Evolutionary conservation across 2,888 invertebrate species (phyloP).

Genomic region (Volucella inanis): DNA sequence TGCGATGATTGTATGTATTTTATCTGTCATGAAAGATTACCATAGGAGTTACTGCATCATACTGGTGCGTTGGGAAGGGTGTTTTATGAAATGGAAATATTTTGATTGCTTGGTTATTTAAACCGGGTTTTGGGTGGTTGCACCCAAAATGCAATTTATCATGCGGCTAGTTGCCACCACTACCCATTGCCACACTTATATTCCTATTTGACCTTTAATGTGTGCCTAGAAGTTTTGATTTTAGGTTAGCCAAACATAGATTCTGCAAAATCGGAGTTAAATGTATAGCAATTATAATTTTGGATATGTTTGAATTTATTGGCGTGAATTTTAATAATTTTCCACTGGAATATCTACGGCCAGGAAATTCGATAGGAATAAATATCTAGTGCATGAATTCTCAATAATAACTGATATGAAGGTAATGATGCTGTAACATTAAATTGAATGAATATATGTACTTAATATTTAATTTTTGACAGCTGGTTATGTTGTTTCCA

Average conservation of each 20-base stretch:
- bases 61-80: not conserved
- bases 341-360: no score
- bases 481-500: no score
- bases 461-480: no score
- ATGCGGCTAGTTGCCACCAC: conserved; percentile 32
- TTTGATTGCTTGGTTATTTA: conserved; percentile 46
- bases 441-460: no score
- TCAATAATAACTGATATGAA: no score
- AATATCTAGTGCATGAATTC: no score
- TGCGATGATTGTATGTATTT: conserved; percentile 43
- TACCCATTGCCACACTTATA: conserved; percentile 11
- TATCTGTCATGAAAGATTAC: conserved; percentile 44
- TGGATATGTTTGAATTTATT: conserved; percentile 1
- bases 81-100: not conserved
- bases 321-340: not conserved
- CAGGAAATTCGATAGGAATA: no score
- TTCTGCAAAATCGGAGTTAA: not conserved
- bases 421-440: no score
- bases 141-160: conserved; percentile 34
- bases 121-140: conserved; percentile 30
- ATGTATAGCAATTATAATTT: conserved; percentile 9
- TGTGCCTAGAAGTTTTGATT: conserved; percentile 22
- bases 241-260: conserved; percentile 7
- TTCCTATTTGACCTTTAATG: conserved; percentile 16
- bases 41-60: not conserved